Base-by-base conservation (phyloP, 2,888 invertebrate species). In the Xanthorhoe designata region DNA sequence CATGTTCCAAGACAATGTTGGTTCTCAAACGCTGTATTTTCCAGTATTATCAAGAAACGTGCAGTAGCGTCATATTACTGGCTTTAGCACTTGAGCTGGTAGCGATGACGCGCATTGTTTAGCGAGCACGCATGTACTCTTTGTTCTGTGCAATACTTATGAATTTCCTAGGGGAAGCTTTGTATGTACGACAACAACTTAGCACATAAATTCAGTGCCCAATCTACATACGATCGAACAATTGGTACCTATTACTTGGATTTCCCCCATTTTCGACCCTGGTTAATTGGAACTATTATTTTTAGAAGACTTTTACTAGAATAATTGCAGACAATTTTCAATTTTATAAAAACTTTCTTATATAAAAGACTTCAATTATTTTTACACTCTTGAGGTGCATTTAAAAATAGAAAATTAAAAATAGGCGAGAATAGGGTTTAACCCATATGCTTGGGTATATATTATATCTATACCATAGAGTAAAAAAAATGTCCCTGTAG, bases 91-190 rank as follows among this genome's bases (percentile, higher is more conserved):
- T 90, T 85, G 84, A 89, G 86, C 79, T 77, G 75, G 76, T 78
- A 79, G 88, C 85, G 84, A 88, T 89, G 90, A 83, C 84, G 87
- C 80, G 86, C 83, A 90, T 91, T 91, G 91, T 91, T 90, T 86
- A 87, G 83, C 85, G 87, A 87, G 90, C 85, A 87, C 86, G 89
- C 88, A 88, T 86, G 82, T 86, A 82, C 86, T 81, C 87, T 86
- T 89, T 90, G 90, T 91, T 82, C 84, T 77, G 82, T 78, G 87
- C 85, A 86, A 88, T 91, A 90, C 89, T 91, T 88, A 85, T 89
- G 87, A 89, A 87, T 89, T 89, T 89, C 83, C 87, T 86, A 87
- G 88, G 89, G 87, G 85, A 86, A 80, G 79, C 76, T 81, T 84
- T 87, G 85, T 77, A 79, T 77, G 73, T 82, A 84, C 82, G 80